These are phyloP conservation scores for Phenacoccus solenopsis DNA, from an alignment of 1,140 invertebrate species.

Conservation along the genomic window DNA sequence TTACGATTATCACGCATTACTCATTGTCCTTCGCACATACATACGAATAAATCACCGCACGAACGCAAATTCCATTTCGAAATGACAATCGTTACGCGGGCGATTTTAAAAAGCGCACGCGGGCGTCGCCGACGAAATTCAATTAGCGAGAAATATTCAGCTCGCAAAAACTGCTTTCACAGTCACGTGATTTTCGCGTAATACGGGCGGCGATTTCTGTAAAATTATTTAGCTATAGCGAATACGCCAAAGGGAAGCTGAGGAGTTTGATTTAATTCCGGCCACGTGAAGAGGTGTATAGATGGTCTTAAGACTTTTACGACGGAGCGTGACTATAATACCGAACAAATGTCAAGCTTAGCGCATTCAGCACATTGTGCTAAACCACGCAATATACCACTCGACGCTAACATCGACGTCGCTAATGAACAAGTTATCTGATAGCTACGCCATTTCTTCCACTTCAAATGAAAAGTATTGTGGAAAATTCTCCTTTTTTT, in stretches of 20 bases:
- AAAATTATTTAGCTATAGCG: neutral
- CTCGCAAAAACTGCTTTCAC: no score
- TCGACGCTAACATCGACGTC: neutral
- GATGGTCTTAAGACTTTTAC: neutral
- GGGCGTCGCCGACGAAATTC: no score
- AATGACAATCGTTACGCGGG: no score
- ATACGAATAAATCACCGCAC: no score
- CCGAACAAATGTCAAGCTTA: constrained; percentile 1
- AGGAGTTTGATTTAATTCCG: neutral
- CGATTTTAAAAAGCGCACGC: no score
- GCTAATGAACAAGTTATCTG: constrained; percentile 1
- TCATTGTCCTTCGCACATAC: no score
- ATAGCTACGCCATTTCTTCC: neutral
- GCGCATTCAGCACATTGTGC: neutral
- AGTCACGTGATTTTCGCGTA: no score
- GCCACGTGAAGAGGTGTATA: neutral
- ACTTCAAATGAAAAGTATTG: neutral
- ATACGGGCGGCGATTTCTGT: neutral
- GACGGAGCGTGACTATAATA: neutral
- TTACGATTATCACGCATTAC: no score
- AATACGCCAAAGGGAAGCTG: neutral
- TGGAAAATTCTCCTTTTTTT: neutral
- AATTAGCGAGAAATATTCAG: no score
- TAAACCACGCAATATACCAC: constrained; percentile 1
- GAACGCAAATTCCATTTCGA: no score